A percentile compares a stretch with the other conserved stretches of the same genome.
Evolutionary conservation across 2,888 invertebrate genomes (phyloP).

Genomic region (Xanthorhoe designata): DNA sequence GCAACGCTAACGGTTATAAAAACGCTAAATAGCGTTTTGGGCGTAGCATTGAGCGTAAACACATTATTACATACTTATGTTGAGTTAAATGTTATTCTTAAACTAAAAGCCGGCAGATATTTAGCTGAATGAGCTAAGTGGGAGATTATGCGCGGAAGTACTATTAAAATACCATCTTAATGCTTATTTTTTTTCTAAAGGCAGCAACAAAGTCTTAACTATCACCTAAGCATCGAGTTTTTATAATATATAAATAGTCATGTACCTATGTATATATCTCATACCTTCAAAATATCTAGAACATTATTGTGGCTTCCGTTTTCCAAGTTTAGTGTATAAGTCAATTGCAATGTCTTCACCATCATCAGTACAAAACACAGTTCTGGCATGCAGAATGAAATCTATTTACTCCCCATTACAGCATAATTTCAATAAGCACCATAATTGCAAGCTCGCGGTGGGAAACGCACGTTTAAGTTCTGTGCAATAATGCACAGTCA

Average conservation of each 20-base stretch:
- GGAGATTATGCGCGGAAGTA: background rate
- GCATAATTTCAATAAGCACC: slow-evolving; percentile 28
- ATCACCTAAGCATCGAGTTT: no score
- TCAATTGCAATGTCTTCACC: background rate
- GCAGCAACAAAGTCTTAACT: no score
- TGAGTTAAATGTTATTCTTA: background rate
- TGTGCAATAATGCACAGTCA: slow-evolving; percentile 17
- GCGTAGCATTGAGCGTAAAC: slow-evolving; percentile 20
- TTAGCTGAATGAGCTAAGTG: slow-evolving; percentile 7
- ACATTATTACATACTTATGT: slow-evolving; percentile 16
- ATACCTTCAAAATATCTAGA: no score
- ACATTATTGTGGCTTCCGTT: no score
- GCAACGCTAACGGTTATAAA: slow-evolving; percentile 25
- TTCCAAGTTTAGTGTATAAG: background rate
- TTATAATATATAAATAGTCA: no score
- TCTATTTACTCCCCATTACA: slow-evolving; percentile 31
- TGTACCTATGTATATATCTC: no score
- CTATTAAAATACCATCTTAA: background rate
- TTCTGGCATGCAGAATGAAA: slow-evolving; percentile 28
- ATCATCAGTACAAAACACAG: slow-evolving; percentile 13
- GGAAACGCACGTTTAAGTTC: slow-evolving; percentile 24
- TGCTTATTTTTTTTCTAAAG: no score
- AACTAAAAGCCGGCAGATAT: slow-evolving; percentile 5
- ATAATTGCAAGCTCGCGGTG: slow-evolving; percentile 24
- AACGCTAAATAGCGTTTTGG: slow-evolving; percentile 20